phyloP scores from a whole-genome alignment of 1,140 invertebrate species.

The Holcopasites calliopsidis region DNA sequence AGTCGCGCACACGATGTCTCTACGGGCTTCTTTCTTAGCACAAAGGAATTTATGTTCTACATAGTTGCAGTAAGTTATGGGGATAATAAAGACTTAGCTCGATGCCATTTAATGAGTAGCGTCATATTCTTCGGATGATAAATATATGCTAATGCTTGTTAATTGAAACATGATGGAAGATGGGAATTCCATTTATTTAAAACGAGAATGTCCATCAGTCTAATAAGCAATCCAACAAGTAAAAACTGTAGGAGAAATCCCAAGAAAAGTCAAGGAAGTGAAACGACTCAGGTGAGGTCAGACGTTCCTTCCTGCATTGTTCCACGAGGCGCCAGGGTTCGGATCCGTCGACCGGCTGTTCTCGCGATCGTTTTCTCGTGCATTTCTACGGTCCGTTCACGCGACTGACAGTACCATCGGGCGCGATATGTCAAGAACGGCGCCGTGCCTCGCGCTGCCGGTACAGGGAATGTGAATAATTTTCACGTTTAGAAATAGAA shows the following conservation, averaged over 20 bases:
- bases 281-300: conserved; percentile 3
- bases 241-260: too few species aligned
- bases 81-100: not conserved
- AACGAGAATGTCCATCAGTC: too few species aligned
- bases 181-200: too few species aligned
- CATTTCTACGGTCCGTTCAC: not conserved
- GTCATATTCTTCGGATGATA: not conserved
- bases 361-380: not conserved
- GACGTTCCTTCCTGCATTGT: conserved; percentile 50
- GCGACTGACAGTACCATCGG: conserved; percentile 35
- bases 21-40: not conserved
- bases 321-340: conserved; percentile 36
- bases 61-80: not conserved
- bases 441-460: conserved; percentile 39
- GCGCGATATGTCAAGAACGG: conserved; percentile 63
- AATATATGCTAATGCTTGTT: too few species aligned
- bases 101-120: not conserved
- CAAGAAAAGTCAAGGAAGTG: too few species aligned
- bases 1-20: not conserved
- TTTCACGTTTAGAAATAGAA: conserved; percentile 66
- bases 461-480: conserved; percentile 56
- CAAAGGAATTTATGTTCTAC: not conserved
- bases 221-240: too few species aligned
- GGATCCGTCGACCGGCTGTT: conserved; percentile 5
- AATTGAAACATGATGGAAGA: too few species aligned